Evolutionary conservation across 2,888 invertebrate genomes (phyloP), one percentile per base, ranked within the genome.

Genomic region (Alviniconcha strummeri): DNA sequence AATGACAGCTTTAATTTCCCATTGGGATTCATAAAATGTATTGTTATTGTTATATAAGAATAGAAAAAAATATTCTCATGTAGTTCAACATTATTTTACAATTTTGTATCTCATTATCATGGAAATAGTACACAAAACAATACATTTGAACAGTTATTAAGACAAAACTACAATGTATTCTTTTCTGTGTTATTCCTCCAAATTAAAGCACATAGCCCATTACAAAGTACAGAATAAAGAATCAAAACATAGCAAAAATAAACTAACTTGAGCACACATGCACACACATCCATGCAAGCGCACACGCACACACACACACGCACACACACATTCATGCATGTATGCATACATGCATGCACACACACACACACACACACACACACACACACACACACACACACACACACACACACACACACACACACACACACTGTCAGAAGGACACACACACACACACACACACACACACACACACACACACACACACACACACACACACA

Each of bases 401-500:
- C 15, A 69, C 69, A 69, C 69, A 69, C 69, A 69, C 69, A 69
- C 69, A 11, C 69, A 11, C 69, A 5, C 69, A 5, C 69, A 5
- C 69, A 69, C 7, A 69, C 69, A 69, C 69, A 69, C 69, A 69
- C 69, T n/a, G n/a, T n/a, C 69, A 69, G n/a, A 0, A 17, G 1
- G 19, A 19, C 69, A 69, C 69, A 17, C 13, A 15, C 13, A 13
- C 69, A 69, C 69, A 13, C 69, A 69, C 69, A 13, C 69, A 69
- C 69, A 13, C 69, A 69, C 69, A 13, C 69, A 11, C 69, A 13
- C 69, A 69, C 69, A 13, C 69, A 69, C 69, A 13, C 15, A 69
- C 69, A 69, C 69, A 69, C 69, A 69, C 69, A 69, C 69, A 11
- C 69, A 11, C 69, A 69, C 7, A 69, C 69, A 69, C 69, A 69